phyloP scores from a whole-genome alignment of 2,113 vertebrate genomes.

The Grus americana region DNA sequence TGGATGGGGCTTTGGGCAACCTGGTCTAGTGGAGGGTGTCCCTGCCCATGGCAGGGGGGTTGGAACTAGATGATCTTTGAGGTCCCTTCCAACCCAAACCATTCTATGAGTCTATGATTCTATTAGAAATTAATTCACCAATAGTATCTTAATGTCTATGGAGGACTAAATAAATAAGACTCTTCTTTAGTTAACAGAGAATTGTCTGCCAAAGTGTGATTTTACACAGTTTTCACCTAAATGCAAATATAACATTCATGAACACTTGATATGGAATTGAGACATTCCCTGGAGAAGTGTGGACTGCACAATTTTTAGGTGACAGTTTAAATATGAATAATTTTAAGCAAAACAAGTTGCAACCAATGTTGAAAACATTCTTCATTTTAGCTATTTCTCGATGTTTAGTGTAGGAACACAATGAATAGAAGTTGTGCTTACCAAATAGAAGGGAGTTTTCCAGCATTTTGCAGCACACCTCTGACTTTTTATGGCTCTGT shows the following conservation, averaged over 20 bases:
- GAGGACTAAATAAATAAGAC: not conserved
- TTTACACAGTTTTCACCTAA: not conserved
- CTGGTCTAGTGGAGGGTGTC: no score
- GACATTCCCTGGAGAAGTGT: not conserved
- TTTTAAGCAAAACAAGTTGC: not conserved
- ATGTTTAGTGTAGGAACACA: not conserved
- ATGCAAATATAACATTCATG: not conserved
- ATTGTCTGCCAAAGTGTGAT: not conserved
- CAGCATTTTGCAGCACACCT: not conserved
- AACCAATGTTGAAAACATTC: not conserved
- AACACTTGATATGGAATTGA: not conserved
- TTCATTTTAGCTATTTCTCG: not conserved
- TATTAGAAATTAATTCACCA: not conserved
- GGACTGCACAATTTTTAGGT: not conserved
- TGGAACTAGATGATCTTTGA: no score
- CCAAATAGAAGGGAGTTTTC: not conserved
- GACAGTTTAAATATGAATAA: not conserved
- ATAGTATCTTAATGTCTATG: fast-evolving
- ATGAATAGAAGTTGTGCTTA: not conserved
- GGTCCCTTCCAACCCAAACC: no score
- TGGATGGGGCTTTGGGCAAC: no score
- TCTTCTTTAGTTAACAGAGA: not conserved
- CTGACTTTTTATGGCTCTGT: not conserved
- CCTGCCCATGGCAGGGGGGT: no score
- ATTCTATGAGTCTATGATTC: no score